Percentiles rank a stretch among this genome's conserved stretches.
Evolutionary conservation across 2,888 invertebrate species (phyloP).

Genomic region (Pachycephus smyrnensis): DNA sequence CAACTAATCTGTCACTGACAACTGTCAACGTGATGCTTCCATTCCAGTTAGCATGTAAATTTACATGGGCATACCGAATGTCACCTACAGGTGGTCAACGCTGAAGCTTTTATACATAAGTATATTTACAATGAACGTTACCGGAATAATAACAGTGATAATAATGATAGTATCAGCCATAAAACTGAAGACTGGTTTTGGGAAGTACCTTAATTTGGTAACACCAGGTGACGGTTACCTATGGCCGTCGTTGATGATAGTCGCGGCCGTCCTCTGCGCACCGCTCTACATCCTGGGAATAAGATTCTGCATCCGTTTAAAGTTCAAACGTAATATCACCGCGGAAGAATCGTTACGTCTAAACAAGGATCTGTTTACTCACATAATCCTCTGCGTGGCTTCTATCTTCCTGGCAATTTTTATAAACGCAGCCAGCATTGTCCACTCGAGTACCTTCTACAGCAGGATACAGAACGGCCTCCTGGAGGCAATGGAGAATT

Average conservation of each 20-base stretch:
- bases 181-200: constrained; percentile 24
- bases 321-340: neutral
- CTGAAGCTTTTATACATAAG: constrained; percentile 31
- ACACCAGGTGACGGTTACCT: constrained; percentile 37
- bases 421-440: constrained; percentile 28
- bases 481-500: constrained; percentile 72
- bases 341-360: constrained; percentile 4
- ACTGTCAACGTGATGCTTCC: neutral
- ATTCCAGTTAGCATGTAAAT: neutral
- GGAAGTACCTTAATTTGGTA: constrained; percentile 35
- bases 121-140: constrained; percentile 34
- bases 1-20: neutral
- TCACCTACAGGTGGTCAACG: constrained; percentile 34
- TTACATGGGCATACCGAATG: constrained; percentile 38
- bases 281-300: constrained; percentile 37
- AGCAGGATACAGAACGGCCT: constrained; percentile 66
- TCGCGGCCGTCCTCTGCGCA: constrained; percentile 26
- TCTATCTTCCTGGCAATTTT: constrained; percentile 33
- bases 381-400: constrained; percentile 34
- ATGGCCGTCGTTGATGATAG: constrained; percentile 33
- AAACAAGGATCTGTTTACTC: constrained; percentile 34
- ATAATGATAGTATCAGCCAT: constrained; percentile 31
- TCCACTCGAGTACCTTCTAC: constrained; percentile 26
- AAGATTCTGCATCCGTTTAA: constrained; percentile 15
- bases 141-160: constrained; percentile 24